Evolutionary conservation across 2,797 vertebrate genomes (phyloP), one percentile per base, ranked within the genome.

Genomic region (Sebastes matsubarae): DNA sequence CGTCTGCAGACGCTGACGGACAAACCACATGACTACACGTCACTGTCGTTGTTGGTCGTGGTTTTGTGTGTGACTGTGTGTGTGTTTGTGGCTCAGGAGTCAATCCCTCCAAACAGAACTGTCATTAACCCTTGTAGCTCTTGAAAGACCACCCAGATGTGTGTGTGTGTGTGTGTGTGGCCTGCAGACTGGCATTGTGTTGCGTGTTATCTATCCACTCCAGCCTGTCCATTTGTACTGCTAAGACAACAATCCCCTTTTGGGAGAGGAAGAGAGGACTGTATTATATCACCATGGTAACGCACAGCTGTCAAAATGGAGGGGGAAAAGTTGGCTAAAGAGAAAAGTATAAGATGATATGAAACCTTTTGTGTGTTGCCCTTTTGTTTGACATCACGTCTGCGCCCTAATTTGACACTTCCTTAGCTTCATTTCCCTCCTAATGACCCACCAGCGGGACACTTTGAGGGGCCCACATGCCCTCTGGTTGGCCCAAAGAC

Each of bases 131-230:
- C 89, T 80, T 87, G 82, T 85, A 65, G 63, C 84, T 87, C 60
- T 75, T 68, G 64, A 78, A 65, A 80, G 94, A 94, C 93, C 92
- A 94, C 92, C 93, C 93, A 93, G 87, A 80, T 72, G 67, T 70
- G n/a, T 75, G 27, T 76, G 68, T 55, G 57, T 79, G 75, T 42
- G 79, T 80, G 86, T 90, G 91, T 89, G 89, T 91, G 88, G 88
- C 81, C 88, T 79, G n/a, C 60, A 76, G 55, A 77, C 76, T 72
- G 67, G 50, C 80, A 86, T 85, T 93, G 91, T 90, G 83, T 75
- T 64, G 63, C 69, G 71, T 87, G 86, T 88, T 93, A 88, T 93
- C 90, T 89, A 16, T 85, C 84, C 88, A 87, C 90, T 92, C 79
- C 84, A 89, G 83, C 77, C 71, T 82, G 79, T 85, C 82, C 81